phyloP scores from a whole-genome alignment of 2,888 invertebrate species.

The Chloromyia formosa region DNA sequence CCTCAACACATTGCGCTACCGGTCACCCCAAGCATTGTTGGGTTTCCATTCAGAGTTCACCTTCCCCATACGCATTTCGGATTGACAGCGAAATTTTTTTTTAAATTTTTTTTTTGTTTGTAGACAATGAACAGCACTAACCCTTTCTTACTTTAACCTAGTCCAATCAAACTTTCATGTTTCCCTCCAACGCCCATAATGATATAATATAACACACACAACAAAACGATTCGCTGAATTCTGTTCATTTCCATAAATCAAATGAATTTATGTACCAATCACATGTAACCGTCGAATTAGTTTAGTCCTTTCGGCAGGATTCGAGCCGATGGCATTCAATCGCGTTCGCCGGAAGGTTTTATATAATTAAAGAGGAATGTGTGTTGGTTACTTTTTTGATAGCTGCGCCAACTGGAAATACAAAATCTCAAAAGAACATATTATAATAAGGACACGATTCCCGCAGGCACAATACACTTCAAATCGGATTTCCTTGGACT shows the following conservation, averaged over 20 bases:
- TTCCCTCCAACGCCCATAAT: too few relatives aligned
- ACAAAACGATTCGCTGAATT: background rate
- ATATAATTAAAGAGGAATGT: background rate
- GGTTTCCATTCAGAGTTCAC: too few relatives aligned
- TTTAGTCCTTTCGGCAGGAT: constrained; percentile 15
- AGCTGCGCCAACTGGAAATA: background rate
- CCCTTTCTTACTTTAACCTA: too few relatives aligned
- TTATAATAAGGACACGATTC: background rate
- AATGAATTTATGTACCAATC: constrained; percentile 48
- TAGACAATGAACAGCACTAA: too few relatives aligned
- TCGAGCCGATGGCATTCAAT: background rate
- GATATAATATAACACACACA: too few relatives aligned
- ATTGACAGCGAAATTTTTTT: too few relatives aligned
- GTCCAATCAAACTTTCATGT: too few relatives aligned
- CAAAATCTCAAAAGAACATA: background rate
- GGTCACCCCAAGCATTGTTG: too few relatives aligned
- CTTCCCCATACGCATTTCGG: too few relatives aligned
- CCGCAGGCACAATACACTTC: background rate
- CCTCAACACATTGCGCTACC: too few relatives aligned
- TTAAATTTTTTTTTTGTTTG: too few relatives aligned
- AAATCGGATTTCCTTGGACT: background rate
- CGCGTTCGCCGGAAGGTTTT: background rate
- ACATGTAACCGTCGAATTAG: constrained; percentile 44
- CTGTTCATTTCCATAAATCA: constrained; percentile 41
- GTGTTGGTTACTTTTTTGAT: background rate